A percentile compares a stretch with the other conserved stretches of the same genome.
Conservation (phyloP, 2,888 invertebrate genomes). For the Entomobrya proxima region DNA sequence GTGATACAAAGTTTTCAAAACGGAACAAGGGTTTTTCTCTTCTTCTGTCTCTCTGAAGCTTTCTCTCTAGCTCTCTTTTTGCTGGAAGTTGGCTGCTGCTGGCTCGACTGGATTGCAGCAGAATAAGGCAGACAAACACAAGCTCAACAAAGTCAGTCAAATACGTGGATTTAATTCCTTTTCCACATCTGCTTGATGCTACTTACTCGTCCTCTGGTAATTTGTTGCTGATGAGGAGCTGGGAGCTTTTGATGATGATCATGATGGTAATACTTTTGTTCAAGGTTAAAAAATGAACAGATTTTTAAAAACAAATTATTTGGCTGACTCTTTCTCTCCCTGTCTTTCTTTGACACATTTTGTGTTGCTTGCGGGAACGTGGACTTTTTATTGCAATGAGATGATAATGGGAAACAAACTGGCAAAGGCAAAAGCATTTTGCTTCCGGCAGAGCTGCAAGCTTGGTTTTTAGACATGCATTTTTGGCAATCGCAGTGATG, state of each 20-base stretch:
- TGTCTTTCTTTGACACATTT: neutral
- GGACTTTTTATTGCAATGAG: neutral
- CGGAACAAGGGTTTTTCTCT: constrained; percentile 35
- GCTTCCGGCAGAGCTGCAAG: too few relatives aligned
- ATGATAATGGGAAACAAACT: too few relatives aligned
- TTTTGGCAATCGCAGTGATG: too few relatives aligned
- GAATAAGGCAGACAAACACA: neutral
- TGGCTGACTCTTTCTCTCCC: neutral
- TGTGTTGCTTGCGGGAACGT: neutral
- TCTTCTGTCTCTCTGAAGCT: neutral
- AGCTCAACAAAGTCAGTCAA: constrained; percentile 9
- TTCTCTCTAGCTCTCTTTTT: neutral
- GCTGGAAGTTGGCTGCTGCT: neutral
- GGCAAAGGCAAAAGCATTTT: too few relatives aligned
- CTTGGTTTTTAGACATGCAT: too few relatives aligned
- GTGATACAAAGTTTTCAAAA: constrained; percentile 23
- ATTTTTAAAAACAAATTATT: constrained; percentile 35
- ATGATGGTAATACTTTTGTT: neutral
- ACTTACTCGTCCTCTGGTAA: neutral
- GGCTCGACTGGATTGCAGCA: neutral
- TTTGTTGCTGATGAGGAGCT: too few relatives aligned
- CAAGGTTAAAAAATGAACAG: neutral
- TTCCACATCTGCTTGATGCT: neutral
- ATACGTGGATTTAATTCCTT: constrained; percentile 35
- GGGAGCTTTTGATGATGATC: too few relatives aligned